A percentile compares a stretch with the other conserved stretches of the same genome.
These are phyloP conservation scores for Gracilinanus agilis DNA, from an alignment of 2,113 vertebrate species.

Conservation along the genomic window DNA sequence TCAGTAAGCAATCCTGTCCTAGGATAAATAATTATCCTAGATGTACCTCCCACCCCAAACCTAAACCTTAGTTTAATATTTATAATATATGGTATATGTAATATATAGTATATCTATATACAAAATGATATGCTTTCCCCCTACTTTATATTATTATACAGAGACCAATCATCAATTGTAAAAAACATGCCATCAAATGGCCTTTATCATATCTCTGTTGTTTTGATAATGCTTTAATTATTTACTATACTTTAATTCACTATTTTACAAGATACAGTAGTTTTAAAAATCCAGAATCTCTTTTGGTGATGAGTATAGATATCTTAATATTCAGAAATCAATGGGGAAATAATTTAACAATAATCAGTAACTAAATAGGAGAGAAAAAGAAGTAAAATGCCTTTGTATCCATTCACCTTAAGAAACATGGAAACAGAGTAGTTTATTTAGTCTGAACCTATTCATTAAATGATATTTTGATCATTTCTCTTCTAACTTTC, in stretches of 20 bases:
- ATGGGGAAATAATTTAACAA: neutral
- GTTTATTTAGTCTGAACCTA: neutral
- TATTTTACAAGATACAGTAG: neutral
- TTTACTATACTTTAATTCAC: constrained; percentile 49
- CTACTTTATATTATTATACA: constrained; percentile 39
- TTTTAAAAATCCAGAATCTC: constrained; percentile 48
- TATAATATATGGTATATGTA: neutral
- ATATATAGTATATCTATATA: too few species aligned
- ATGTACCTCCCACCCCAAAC: constrained; percentile 20
- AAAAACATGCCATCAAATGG: constrained; percentile 51
- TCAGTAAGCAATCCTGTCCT: constrained; percentile 39
- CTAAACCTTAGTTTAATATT: constrained; percentile 46
- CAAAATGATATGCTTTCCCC: constrained; percentile 31
- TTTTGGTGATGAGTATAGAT: neutral
- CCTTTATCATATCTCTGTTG: constrained; percentile 9
- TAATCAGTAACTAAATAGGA: neutral
- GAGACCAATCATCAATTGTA: constrained; percentile 49
- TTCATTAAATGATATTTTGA: neutral
- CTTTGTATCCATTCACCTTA: neutral
- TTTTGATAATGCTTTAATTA: constrained; percentile 30
- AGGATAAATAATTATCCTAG: constrained; percentile 25
- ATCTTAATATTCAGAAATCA: neutral
- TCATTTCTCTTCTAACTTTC: neutral
- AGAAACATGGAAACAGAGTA: neutral
- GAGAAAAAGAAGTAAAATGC: neutral